Conservation (phyloP, 2,113 vertebrate genomes). For the Cyanocitta stelleri region DNA sequence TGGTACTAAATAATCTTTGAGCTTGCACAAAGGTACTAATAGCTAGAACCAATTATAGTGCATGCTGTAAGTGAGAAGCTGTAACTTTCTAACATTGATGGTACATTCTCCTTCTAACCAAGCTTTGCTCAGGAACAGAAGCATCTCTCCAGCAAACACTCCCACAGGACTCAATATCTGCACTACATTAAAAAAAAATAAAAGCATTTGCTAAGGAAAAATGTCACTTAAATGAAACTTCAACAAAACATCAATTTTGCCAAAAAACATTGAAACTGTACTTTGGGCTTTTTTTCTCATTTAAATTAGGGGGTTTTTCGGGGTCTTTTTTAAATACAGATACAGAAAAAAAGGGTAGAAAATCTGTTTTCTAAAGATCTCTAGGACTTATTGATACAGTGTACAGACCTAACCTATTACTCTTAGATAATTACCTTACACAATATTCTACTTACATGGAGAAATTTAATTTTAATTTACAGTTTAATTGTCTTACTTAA, state of each 20-base stretch:
- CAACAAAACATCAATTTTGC: neutral
- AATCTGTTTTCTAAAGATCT: neutral
- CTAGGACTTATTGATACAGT: neutral
- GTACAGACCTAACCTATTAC: neutral
- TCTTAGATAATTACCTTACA: neutral
- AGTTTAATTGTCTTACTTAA: conserved; percentile 31
- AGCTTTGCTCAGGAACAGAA: neutral
- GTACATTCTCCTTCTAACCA: neutral
- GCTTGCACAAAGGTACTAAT: neutral
- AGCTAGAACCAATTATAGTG: neutral
- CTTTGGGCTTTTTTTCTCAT: neutral
- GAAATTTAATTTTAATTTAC: conserved; percentile 41
- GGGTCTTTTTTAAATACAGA: neutral
- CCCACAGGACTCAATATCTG: neutral
- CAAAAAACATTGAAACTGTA: neutral
- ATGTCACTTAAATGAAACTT: neutral
- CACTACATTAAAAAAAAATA: too few relatives aligned
- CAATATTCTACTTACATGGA: neutral
- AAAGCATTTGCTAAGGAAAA: neutral
- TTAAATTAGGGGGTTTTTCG: neutral
- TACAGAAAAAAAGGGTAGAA: neutral
- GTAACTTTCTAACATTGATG: neutral
- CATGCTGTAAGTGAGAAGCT: neutral
- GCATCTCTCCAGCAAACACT: neutral
- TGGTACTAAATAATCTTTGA: neutral